Evolutionary conservation across 2,888 invertebrate species (phyloP).

Genomic region (Eupithecia dodoneata): DNA sequence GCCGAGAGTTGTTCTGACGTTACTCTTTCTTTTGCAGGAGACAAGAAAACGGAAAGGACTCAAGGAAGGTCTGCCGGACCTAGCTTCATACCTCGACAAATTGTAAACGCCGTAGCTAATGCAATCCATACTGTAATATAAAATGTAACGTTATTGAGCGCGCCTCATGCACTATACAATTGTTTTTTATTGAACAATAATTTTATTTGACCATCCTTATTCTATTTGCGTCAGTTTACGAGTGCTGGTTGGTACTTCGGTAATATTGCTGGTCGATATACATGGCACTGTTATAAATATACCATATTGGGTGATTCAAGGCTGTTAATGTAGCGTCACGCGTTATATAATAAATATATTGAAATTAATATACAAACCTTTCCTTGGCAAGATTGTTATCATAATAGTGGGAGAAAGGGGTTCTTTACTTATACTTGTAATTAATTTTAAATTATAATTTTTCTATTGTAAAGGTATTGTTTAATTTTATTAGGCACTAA

Average conservation of each 20-base stretch:
- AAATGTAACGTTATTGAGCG: slow-evolving; percentile 71
- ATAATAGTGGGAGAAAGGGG: slow-evolving; percentile 61
- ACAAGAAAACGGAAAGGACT: slow-evolving; percentile 99
- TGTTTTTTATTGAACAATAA: slow-evolving; percentile 55
- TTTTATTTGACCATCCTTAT: slow-evolving; percentile 59
- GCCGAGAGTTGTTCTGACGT: background rate
- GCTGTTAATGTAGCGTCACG: slow-evolving; percentile 48
- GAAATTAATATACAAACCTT: slow-evolving; percentile 46
- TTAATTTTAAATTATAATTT: slow-evolving; percentile 85
- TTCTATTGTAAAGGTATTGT: slow-evolving; percentile 77
- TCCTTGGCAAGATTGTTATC: slow-evolving; percentile 48
- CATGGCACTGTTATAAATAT: slow-evolving; percentile 57
- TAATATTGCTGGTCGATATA: slow-evolving; percentile 67
- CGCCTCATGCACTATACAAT: slow-evolving; percentile 70
- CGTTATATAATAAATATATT: slow-evolving; percentile 46
- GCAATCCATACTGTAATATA: slow-evolving; percentile 77
- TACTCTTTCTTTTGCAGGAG: slow-evolving; percentile 83
- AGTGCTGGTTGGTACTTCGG: slow-evolving; percentile 50
- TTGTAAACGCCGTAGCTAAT: slow-evolving; percentile 90
- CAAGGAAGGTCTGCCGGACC: slow-evolving; percentile 98
- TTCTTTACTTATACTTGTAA: slow-evolving; percentile 79
- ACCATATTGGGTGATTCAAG: slow-evolving; percentile 60
- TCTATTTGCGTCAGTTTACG: slow-evolving; percentile 50
- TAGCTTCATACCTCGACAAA: slow-evolving; percentile 98
- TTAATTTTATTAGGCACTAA: slow-evolving; percentile 53